phyloP scores from a whole-genome alignment of 1,140 invertebrate genomes.

The Streblospio benedicti region DNA sequence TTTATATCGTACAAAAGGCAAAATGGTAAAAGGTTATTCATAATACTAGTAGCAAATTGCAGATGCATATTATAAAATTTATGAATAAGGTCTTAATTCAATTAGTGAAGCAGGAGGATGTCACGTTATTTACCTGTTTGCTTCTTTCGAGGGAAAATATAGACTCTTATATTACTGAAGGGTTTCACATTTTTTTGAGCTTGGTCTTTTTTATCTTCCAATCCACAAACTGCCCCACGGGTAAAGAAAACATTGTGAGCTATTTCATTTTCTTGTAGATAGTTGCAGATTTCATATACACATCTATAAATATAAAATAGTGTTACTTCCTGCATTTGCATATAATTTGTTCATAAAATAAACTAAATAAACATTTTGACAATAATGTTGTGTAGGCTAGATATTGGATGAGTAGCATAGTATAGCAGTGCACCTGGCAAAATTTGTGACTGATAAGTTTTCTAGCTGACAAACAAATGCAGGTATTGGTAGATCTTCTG shows the following conservation, averaged over 20 bases:
- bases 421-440: background rate
- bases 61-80: too few relatives aligned
- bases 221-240: constrained; percentile 43
- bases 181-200: too few relatives aligned
- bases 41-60: too few relatives aligned
- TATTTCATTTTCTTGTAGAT: constrained; percentile 39
- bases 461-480: constrained; percentile 5
- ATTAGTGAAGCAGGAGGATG: too few relatives aligned
- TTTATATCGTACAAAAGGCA: too few relatives aligned
- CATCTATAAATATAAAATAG: background rate
- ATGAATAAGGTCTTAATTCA: too few relatives aligned
- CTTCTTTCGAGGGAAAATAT: too few relatives aligned
- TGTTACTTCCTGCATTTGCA: background rate
- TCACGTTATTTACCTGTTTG: too few relatives aligned
- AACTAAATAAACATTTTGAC: background rate
- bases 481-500: too few relatives aligned
- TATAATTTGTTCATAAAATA: background rate
- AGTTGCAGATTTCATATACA: background rate
- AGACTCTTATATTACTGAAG: too few relatives aligned
- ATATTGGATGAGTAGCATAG: background rate
- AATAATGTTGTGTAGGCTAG: background rate
- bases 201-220: too few relatives aligned
- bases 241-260: constrained; percentile 64
- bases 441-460: background rate
- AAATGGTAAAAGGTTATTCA: too few relatives aligned